Evolutionary conservation across 1,140 invertebrate genomes (phyloP), one percentile per base, ranked within the genome.

Genomic region (Diorhabda carinulata): DNA sequence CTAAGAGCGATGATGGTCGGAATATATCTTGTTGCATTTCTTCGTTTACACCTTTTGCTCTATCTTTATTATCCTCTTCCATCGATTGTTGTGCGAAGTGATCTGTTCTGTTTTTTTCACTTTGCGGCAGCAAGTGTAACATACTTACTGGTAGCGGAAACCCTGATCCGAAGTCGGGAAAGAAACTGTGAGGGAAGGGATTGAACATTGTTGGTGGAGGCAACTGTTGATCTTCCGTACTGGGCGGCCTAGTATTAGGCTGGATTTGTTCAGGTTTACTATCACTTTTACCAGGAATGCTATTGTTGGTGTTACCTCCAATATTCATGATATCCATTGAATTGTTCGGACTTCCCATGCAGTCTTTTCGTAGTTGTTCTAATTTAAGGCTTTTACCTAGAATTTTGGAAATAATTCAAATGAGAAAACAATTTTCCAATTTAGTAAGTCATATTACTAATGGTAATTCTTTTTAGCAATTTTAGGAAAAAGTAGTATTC

Each of bases 361-460:
- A 94, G 78, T 94, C 92, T 83, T 92, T 94, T 76, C 92, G 86
- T 41, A 95, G 83, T 76, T 94, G 91, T 76, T 95, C 93, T 57
- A 95, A 83, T 77, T 94, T 95, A 40, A 95, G 82, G 73, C 92
- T 93, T 79, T 95, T 95, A 2, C 47, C 47, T 52, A 52, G 2
- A 52, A 52, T n/a, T 8, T 52, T 2, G 45, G n/a, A 52, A 25
- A 25, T 25, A 25, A 25, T 25, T 25, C 25, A 25, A 25, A 25
- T 25, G 25, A 25, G 25, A 25, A 25, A 25, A 25, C 25, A 25
- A 25, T 0, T 25, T 25, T 25, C 25, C 25, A 25, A 25, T 25
- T 25, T 25, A 25, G 25, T 25, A 25, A 25, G 25, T 25, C 25
- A 25, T 25, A 25, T 25, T 25, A 25, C 25, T 25, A 25, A 25